Percentiles rank a stretch among this genome's conserved stretches.
These are phyloP conservation scores for Drosophila parabipectinata DNA, from an alignment of 1,140 invertebrate species.

Conservation along the genomic window DNA sequence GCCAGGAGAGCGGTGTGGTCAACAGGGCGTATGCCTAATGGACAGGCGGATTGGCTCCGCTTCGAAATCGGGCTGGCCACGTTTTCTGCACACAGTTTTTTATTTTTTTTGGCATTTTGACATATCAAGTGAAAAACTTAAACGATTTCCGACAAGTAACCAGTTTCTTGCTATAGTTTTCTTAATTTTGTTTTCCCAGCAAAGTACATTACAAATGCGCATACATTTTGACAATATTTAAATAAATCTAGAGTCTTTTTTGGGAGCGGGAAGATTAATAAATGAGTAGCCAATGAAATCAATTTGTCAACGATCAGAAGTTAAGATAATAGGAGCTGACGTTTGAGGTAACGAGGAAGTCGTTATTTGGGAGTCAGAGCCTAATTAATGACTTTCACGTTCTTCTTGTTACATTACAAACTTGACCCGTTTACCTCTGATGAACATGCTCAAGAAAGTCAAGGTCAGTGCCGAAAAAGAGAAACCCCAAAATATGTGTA, in stretches of 20 bases:
- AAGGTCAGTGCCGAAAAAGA: slow-evolving; percentile 49
- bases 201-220: slow-evolving; percentile 54
- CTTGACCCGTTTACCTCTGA: slow-evolving; percentile 30
- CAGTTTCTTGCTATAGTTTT: slow-evolving; percentile 48
- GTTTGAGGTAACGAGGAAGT: not conserved
- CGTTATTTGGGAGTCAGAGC: not conserved
- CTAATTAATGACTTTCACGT: not conserved
- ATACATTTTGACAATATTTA: slow-evolving; percentile 64
- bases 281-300: slow-evolving; percentile 9
- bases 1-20: slow-evolving; percentile 43
- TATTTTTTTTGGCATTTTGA: slow-evolving; percentile 66
- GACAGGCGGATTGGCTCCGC: slow-evolving; percentile 31
- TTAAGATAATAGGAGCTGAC: not conserved
- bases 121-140: slow-evolving; percentile 78
- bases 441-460: slow-evolving; percentile 60
- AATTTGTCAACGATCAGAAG: slow-evolving; percentile 1
- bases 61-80: slow-evolving; percentile 29
- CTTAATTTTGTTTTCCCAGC: slow-evolving; percentile 13
- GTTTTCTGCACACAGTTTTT: slow-evolving; percentile 54
- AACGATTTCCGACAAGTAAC: slow-evolving; percentile 76
- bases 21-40: slow-evolving; percentile 73
- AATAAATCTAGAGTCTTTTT: slow-evolving; percentile 53
- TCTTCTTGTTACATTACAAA: slow-evolving; percentile 26
- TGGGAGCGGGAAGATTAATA: slow-evolving; percentile 13
- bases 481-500: slow-evolving; percentile 24